Evolutionary conservation across 2,888 invertebrate genomes (phyloP).

Genomic region (Notocelia uddmanniana): DNA sequence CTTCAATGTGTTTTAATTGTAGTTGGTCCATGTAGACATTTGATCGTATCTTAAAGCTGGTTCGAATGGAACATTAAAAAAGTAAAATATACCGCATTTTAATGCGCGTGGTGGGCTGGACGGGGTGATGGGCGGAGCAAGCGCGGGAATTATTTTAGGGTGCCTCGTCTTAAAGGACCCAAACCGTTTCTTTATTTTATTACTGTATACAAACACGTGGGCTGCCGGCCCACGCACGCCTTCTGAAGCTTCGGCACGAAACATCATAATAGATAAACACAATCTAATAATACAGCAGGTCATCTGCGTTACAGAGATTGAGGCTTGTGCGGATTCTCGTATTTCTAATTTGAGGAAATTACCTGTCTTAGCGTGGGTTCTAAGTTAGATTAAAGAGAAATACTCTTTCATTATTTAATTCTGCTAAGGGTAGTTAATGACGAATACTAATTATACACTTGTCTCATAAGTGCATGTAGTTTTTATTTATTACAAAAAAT

Average conservation of each 20-base stretch:
- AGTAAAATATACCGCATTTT: no score
- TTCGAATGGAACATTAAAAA: no score
- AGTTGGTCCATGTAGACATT: no score
- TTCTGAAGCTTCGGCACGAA: slow-evolving; percentile 5
- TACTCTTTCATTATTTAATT: background rate
- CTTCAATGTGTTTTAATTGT: slow-evolving; percentile 1
- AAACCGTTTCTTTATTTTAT: background rate
- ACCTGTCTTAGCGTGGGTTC: background rate
- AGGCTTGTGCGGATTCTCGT: slow-evolving; percentile 12
- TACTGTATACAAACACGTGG: background rate
- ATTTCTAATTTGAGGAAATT: background rate
- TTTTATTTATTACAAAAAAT: slow-evolving; percentile 23
- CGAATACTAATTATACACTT: background rate
- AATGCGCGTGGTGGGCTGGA: no score
- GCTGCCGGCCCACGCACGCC: background rate
- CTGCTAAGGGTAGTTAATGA: background rate
- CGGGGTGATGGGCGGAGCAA: no score
- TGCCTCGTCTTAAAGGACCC: no score
- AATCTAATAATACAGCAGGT: slow-evolving; percentile 11
- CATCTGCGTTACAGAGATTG: slow-evolving; percentile 17
- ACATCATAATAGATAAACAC: slow-evolving; percentile 19
- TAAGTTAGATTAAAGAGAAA: background rate
- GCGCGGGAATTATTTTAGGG: no score
- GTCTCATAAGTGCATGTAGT: background rate
- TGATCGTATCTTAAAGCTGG: no score